These are phyloP conservation scores for Conus betulinus DNA, from an alignment of 1,140 invertebrate genomes.

Conservation along the genomic window DNA sequence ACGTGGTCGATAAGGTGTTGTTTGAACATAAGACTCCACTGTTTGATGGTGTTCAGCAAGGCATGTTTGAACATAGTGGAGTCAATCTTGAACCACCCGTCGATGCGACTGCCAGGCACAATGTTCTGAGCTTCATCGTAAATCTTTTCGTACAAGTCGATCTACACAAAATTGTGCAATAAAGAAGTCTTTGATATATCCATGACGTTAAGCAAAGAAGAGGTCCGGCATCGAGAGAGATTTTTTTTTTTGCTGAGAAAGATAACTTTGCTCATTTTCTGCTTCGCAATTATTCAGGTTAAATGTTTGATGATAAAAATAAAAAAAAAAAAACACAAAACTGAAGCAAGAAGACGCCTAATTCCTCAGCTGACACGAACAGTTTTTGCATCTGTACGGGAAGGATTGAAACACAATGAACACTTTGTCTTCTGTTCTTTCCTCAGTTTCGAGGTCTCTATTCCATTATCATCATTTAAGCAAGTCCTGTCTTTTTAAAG, in stretches of 20 bases:
- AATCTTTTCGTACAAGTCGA: conserved; percentile 92
- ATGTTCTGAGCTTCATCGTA: conserved; percentile 82
- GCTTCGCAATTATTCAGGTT: no score
- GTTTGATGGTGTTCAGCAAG: conserved; percentile 79
- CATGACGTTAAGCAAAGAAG: neutral
- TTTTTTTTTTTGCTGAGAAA: neutral
- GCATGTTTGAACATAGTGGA: conserved; percentile 78
- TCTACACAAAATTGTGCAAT: conserved; percentile 76
- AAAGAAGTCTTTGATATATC: conserved; percentile 1
- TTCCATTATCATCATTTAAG: no score
- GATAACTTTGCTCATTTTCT: no score
- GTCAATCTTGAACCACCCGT: conserved; percentile 94
- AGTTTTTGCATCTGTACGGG: no score
- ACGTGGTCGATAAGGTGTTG: conserved; percentile 93
- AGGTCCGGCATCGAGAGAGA: neutral
- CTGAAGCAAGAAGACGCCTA: no score
- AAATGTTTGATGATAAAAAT: no score
- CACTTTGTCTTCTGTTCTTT: no score
- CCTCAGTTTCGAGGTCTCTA: no score
- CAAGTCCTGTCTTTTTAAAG: no score
- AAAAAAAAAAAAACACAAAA: no score
- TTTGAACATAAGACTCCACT: conserved; percentile 97
- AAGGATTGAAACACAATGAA: no score
- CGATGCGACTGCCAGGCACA: conserved; percentile 83
- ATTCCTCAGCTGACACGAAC: no score